Evolutionary conservation across 2,888 invertebrate species (phyloP).

Genomic region (Tetanocera ferruginea): DNA sequence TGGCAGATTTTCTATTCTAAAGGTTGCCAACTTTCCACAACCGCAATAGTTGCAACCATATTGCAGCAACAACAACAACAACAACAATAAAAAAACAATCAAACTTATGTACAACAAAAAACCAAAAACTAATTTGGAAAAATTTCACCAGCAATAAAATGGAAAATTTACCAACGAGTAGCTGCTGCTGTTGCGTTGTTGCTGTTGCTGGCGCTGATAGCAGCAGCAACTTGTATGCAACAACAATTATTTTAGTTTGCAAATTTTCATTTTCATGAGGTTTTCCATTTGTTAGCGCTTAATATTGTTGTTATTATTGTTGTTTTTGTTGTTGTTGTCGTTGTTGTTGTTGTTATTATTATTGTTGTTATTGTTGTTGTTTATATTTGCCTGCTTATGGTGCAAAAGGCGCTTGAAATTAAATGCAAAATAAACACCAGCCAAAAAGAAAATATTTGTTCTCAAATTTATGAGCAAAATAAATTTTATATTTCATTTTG

Average conservation of each 20-base stretch:
- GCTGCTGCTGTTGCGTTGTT: neutral
- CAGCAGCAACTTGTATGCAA: neutral
- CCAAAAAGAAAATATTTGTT: no score
- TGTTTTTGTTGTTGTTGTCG: neutral
- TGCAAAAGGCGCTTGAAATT: no score
- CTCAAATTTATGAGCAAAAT: no score
- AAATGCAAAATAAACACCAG: no score
- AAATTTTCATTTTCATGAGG: neutral
- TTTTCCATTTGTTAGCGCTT: neutral
- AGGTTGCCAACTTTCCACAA: no score
- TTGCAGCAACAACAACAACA: neutral
- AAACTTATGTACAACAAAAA: neutral
- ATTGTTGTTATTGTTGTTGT: neutral
- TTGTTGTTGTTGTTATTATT: neutral
- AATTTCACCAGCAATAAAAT: slow-evolving; percentile 1
- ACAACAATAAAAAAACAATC: neutral
- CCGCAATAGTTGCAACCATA: neutral
- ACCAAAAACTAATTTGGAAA: slow-evolving; percentile 2
- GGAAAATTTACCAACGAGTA: neutral
- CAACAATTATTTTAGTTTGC: neutral
- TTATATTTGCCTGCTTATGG: neutral
- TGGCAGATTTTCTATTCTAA: neutral
- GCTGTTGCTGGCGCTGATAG: neutral
- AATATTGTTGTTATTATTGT: neutral
- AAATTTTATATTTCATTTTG: no score